Evolutionary conservation across 2,113 vertebrate species (phyloP).

Genomic region (human (Homo sapiens)): GRCh38 chr3:45344501-45345000

Average conservation of each 20-base stretch:
- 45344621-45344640: too few species aligned
- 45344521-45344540: not conserved
- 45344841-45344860: not conserved
- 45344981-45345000: not conserved
- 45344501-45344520: not conserved
- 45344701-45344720: not conserved
- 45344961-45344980: not conserved
- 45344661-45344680: not conserved
- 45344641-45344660: too few species aligned
- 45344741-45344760: not conserved
- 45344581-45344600: too few species aligned
- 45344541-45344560: not conserved
- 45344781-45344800: not conserved
- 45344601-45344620: too few species aligned
- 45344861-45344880: not conserved
- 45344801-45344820: not conserved
- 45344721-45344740: not conserved
- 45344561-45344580: too few species aligned
- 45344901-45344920: not conserved
- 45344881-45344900: not conserved
- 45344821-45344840: not conserved
- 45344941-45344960: not conserved
- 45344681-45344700: not conserved
- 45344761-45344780: not conserved
- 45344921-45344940: not conserved